phyloP scores from a whole-genome alignment of 2,113 vertebrate genomes.

The Psilopsiagon aurifrons region DNA sequence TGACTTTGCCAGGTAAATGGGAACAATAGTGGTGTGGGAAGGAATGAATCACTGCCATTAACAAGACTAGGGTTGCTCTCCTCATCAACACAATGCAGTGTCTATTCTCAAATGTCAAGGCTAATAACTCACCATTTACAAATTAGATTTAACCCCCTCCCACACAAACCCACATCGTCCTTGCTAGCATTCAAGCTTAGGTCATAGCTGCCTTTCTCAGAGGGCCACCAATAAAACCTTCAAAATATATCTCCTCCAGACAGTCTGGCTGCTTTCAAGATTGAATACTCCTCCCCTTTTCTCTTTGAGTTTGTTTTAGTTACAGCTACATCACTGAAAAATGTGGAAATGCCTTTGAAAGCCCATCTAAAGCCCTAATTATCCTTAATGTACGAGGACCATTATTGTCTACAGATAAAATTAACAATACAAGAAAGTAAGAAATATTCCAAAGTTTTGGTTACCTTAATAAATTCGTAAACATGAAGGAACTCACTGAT shows the following conservation, averaged over 20 bases:
- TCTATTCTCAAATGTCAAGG: constrained; percentile 68
- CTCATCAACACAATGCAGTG: constrained; percentile 52
- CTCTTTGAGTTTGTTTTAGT: constrained; percentile 55
- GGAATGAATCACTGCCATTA: constrained; percentile 61
- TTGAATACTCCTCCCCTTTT: constrained; percentile 30
- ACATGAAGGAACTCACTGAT: constrained; percentile 53
- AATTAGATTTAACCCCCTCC: constrained; percentile 64
- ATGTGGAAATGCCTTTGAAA: constrained; percentile 41
- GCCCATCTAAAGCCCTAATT: constrained; percentile 29
- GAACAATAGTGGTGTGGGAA: constrained; percentile 61
- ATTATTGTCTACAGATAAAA: constrained; percentile 56
- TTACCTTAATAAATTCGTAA: constrained; percentile 64
- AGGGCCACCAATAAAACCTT: constrained; percentile 54
- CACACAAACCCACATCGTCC: constrained; percentile 51
- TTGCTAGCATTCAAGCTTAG: constrained; percentile 40
- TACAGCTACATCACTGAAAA: constrained; percentile 39
- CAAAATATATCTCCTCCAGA: constrained; percentile 47
- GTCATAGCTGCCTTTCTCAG: constrained; percentile 48
- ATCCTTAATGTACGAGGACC: constrained; percentile 41
- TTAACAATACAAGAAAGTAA: constrained; percentile 39
- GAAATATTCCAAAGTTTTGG: constrained; percentile 51
- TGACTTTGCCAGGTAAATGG: constrained; percentile 57
- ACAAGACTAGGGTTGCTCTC: constrained; percentile 43
- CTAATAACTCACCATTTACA: constrained; percentile 57
- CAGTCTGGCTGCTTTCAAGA: constrained; percentile 55